phyloP scores from a whole-genome alignment of 2,797 vertebrate genomes.

The Bufotes viridis region DNA sequence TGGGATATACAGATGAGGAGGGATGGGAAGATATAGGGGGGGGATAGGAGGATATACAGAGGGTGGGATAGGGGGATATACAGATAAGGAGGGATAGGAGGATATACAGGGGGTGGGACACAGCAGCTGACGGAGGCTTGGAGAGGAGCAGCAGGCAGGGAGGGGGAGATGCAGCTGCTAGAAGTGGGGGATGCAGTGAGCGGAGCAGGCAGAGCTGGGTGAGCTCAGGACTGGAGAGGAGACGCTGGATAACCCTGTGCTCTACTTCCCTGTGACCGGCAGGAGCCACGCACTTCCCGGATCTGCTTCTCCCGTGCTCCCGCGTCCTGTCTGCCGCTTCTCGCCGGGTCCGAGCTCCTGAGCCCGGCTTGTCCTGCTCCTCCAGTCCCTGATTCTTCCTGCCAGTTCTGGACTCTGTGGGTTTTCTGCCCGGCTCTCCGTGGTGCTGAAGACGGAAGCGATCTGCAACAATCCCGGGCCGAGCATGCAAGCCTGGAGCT shows the following conservation, averaged over 20 bases:
- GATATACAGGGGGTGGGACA: neutral
- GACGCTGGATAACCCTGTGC: neutral
- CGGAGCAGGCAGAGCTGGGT: constrained; percentile 43
- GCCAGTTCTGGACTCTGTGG: neutral
- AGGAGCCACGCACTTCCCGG: neutral
- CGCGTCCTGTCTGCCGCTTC: no score
- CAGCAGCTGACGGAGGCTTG: neutral
- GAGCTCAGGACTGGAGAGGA: constrained; percentile 23
- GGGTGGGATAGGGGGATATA: neutral
- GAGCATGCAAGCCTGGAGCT: neutral
- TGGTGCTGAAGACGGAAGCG: constrained; percentile 48
- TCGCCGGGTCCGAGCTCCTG: neutral
- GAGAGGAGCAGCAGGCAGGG: neutral
- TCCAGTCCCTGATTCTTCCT: neutral
- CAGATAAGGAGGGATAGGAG: neutral
- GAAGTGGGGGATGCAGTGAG: constrained; percentile 43
- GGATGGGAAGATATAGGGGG: neutral
- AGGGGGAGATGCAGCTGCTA: constrained; percentile 12
- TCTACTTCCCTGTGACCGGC: neutral
- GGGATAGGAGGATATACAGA: neutral
- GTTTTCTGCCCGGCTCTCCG: constrained; percentile 37
- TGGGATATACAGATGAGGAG: no score
- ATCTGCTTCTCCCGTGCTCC: neutral
- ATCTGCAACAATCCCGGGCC: constrained; percentile 11
- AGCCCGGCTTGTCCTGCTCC: neutral